Percentiles rank a stretch among this genome's conserved stretches.
Conservation (phyloP, 2,113 vertebrate species). For the Syngnathus scovelli region DNA sequence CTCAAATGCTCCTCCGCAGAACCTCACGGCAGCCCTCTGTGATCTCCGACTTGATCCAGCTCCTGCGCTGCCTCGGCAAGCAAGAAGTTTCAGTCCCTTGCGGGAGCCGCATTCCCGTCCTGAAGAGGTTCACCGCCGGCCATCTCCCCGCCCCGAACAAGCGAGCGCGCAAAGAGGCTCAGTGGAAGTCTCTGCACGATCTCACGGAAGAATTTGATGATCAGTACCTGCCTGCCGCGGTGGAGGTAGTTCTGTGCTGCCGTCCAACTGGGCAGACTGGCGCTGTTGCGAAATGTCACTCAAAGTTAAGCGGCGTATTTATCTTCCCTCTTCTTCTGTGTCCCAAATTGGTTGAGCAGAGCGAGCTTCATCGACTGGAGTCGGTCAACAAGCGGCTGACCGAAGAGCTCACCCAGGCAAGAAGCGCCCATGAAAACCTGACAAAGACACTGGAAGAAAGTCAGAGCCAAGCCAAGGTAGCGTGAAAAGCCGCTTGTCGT, state of each 20-base stretch:
- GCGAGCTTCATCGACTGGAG: conserved; percentile 57
- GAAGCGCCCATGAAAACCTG: conserved; percentile 53
- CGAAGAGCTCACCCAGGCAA: conserved; percentile 59
- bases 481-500: neutral
- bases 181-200: conserved; percentile 57
- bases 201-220: conserved; percentile 71
- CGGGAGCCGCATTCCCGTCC: conserved; percentile 66
- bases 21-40: conserved; percentile 46
- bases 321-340: neutral
- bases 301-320: conserved; percentile 4
- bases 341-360: conserved; percentile 38
- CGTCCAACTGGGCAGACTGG: conserved; percentile 2
- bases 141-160: conserved; percentile 9
- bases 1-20: conserved; percentile 15
- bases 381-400: conserved; percentile 55
- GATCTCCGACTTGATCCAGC: conserved; percentile 61
- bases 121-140: conserved; percentile 28
- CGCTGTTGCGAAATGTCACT: conserved; percentile 1
- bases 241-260: conserved; percentile 61
- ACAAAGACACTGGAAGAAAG: conserved; percentile 59
- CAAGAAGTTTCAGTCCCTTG: conserved; percentile 37
- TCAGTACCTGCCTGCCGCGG: conserved; percentile 61
- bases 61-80: conserved; percentile 57
- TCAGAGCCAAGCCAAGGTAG: conserved; percentile 67
- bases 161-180: conserved; percentile 30